Conservation (phyloP, 2,888 invertebrate genomes). For the Melanotus villosus region DNA sequence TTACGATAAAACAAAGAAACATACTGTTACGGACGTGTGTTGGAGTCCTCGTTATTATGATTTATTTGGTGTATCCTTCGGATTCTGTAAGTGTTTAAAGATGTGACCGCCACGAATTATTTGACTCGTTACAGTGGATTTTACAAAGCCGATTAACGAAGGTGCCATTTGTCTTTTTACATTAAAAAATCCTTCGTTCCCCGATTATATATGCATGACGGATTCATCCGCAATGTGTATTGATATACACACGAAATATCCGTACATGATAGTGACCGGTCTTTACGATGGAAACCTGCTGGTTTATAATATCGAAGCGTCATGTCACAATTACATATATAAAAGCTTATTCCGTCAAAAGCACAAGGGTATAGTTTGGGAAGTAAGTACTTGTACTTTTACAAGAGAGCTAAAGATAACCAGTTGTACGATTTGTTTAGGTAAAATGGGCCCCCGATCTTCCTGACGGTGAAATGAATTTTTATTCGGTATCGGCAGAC, state of each 20-base stretch:
- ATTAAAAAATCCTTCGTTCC: slow-evolving; percentile 94
- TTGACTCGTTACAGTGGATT: slow-evolving; percentile 88
- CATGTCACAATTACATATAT: slow-evolving; percentile 79
- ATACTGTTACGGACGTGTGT: slow-evolving; percentile 88
- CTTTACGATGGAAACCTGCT: slow-evolving; percentile 90
- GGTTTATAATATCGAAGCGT: slow-evolving; percentile 87
- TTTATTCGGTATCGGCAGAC: slow-evolving; percentile 92
- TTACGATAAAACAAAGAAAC: slow-evolving; percentile 86
- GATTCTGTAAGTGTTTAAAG: slow-evolving; percentile 84
- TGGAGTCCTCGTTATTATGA: slow-evolving; percentile 94
- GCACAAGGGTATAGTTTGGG: slow-evolving; percentile 92
- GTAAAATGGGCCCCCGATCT: slow-evolving; percentile 93
- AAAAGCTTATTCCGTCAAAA: slow-evolving; percentile 87
- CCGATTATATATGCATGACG: slow-evolving; percentile 87
- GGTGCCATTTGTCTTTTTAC: slow-evolving; percentile 91
- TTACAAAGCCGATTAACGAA: slow-evolving; percentile 82
- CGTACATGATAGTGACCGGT: slow-evolving; percentile 86
- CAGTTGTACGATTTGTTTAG: slow-evolving; percentile 67
- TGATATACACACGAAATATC: slow-evolving; percentile 86
- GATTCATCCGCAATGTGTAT: slow-evolving; percentile 91
- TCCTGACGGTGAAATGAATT: slow-evolving; percentile 92
- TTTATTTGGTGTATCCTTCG: slow-evolving; percentile 92
- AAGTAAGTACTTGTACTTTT: slow-evolving; percentile 72
- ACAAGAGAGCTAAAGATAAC: no score
- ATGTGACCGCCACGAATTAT: no score